A percentile compares a stretch with the other conserved stretches of the same genome.
Evolutionary conservation across 2,113 vertebrate species (phyloP).

Genomic region (Cyprinus carpio): DNA sequence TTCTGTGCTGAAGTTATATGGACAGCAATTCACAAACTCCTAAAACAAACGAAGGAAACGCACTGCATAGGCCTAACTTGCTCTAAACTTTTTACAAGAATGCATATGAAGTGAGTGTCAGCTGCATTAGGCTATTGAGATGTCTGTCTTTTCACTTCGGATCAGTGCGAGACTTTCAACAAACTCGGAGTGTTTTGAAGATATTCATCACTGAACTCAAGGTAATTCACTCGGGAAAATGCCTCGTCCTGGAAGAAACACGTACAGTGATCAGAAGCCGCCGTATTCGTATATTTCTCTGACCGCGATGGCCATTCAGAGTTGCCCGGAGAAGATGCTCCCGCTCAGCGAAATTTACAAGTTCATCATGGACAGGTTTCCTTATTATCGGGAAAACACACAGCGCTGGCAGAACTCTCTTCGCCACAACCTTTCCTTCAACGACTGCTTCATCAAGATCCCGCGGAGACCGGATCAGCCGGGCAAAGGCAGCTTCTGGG

Average conservation of each 20-base stretch:
- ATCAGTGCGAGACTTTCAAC: not conserved
- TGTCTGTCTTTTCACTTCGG: not conserved
- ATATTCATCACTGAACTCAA: not conserved
- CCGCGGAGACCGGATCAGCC: constrained; percentile 91
- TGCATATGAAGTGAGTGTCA: not conserved
- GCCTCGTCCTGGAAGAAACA: constrained; percentile 94
- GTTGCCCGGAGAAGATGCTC: constrained; percentile 95
- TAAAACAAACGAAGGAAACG: constrained; percentile 14
- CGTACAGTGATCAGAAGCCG: constrained; percentile 94
- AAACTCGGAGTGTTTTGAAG: not conserved
- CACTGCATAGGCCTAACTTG: not conserved
- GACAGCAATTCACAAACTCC: not conserved
- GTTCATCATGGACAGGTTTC: constrained; percentile 97
- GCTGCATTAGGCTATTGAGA: not conserved
- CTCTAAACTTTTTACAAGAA: constrained; percentile 25
- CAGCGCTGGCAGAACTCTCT: constrained; percentile 97
- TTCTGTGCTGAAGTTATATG: not conserved
- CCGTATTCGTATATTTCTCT: constrained; percentile 97
- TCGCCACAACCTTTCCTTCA: constrained; percentile 96
- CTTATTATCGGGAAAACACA: constrained; percentile 93
- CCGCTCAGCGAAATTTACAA: constrained; percentile 95
- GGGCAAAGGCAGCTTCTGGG: constrained; percentile 95
- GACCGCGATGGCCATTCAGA: constrained; percentile 97
- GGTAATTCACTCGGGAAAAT: constrained; percentile 65
- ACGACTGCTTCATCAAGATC: constrained; percentile 97